A percentile compares a stretch with the other conserved stretches of the same genome.
Conservation (phyloP, 2,113 vertebrate species). For the Syngnathus scovelli region DNA sequence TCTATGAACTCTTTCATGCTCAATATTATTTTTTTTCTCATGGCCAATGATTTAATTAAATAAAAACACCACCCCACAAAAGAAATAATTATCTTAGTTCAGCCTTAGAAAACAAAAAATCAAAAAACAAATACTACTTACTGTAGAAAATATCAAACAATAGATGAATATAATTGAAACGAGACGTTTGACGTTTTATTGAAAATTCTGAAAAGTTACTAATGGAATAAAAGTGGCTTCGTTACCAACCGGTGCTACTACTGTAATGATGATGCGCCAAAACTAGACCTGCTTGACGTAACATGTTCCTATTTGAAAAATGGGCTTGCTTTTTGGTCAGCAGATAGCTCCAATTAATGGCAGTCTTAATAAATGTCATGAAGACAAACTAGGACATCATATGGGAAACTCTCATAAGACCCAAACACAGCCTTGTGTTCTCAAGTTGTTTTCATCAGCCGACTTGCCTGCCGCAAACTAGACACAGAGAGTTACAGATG, state of each 20-base stretch:
- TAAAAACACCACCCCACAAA: background rate
- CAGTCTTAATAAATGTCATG: background rate
- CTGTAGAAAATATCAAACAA: background rate
- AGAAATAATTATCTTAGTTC: background rate
- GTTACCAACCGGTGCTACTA: background rate
- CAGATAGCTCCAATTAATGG: background rate
- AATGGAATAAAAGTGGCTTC: background rate
- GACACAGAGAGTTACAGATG: conserved; percentile 50
- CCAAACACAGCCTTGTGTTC: background rate
- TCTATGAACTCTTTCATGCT: background rate
- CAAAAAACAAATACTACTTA: background rate
- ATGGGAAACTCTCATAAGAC: background rate
- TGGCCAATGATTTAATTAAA: background rate
- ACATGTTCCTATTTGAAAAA: background rate
- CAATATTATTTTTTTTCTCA: background rate
- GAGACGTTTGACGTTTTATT: background rate
- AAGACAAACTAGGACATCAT: background rate
- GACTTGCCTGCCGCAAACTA: conserved; percentile 50
- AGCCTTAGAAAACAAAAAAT: background rate
- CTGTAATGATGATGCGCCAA: background rate
- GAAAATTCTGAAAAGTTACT: background rate
- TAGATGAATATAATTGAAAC: background rate
- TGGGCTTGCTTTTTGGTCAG: background rate
- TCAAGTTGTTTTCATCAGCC: conserved; percentile 39
- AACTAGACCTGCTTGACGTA: background rate